phyloP scores from a whole-genome alignment of 2,888 invertebrate species.

The Lymantria monacha region DNA sequence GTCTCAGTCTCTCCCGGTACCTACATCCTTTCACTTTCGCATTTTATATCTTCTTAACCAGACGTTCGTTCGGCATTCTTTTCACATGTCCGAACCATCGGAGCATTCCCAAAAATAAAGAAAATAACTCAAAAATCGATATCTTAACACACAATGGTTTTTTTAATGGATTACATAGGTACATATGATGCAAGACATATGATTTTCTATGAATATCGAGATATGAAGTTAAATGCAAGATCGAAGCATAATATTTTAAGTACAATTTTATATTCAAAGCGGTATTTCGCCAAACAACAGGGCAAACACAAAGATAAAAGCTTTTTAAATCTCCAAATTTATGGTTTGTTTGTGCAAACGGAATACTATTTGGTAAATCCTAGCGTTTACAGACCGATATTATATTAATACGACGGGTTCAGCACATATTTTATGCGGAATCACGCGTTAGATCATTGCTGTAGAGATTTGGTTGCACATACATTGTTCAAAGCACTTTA shows the following conservation, averaged over 20 bases:
- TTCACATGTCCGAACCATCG: too few relatives aligned
- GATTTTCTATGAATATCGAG: slow-evolving; percentile 7
- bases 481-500: too few relatives aligned
- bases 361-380: slow-evolving; percentile 58
- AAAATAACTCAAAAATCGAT: too few relatives aligned
- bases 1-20: too few relatives aligned
- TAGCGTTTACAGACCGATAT: slow-evolving; percentile 47
- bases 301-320: slow-evolving; percentile 66
- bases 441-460: slow-evolving; percentile 27
- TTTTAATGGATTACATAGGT: too few relatives aligned
- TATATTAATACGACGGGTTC: slow-evolving; percentile 52
- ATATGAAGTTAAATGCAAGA: slow-evolving; percentile 23
- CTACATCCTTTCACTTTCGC: too few relatives aligned
- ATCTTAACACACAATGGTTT: too few relatives aligned
- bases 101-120: too few relatives aligned
- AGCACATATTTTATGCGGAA: slow-evolving; percentile 34
- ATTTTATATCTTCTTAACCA: too few relatives aligned
- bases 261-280: slow-evolving; percentile 49
- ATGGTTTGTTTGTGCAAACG: slow-evolving; percentile 68
- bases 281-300: slow-evolving; percentile 51
- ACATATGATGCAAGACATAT: not conserved
- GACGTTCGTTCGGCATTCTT: too few relatives aligned
- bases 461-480: slow-evolving; percentile 1
- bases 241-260: slow-evolving; percentile 49
- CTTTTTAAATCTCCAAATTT: slow-evolving; percentile 68